Conservation (phyloP, 2,113 vertebrate genomes). For the Pampusana beccarii region DNA sequence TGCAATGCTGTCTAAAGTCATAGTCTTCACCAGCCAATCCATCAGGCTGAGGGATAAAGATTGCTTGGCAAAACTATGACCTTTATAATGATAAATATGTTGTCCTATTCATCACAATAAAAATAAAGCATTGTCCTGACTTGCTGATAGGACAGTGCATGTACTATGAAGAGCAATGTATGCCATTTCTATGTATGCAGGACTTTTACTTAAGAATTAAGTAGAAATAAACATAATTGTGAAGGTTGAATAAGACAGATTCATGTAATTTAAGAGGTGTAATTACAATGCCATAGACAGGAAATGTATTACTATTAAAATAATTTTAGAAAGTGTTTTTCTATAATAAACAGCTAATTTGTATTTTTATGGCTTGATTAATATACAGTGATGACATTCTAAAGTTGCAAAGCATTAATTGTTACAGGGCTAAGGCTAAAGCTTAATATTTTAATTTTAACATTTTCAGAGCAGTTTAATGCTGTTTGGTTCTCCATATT, state of each 20-base stretch:
- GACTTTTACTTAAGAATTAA: background rate
- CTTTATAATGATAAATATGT: conserved; percentile 36
- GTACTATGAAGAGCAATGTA: background rate
- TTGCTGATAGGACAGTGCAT: background rate
- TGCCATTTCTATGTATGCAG: background rate
- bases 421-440: background rate
- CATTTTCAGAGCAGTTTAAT: background rate
- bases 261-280: background rate
- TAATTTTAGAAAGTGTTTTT: background rate
- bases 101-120: conserved; percentile 11
- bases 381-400: conserved; percentile 19
- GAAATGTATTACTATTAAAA: conserved; percentile 26
- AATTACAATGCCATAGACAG: conserved; percentile 2
- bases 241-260: background rate
- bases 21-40: background rate
- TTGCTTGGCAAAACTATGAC: conserved; percentile 8
- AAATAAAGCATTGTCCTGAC: background rate
- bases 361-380: conserved; percentile 35
- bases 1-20: background rate
- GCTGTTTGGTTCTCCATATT: background rate
- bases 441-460: conserved; percentile 27
- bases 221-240: background rate
- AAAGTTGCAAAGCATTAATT: conserved; percentile 30
- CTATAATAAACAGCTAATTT: conserved; percentile 16
- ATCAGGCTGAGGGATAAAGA: conserved; percentile 10